These are phyloP conservation scores for Nasonia vitripennis DNA, from an alignment of 1,140 invertebrate genomes.

Conservation along the genomic window DNA sequence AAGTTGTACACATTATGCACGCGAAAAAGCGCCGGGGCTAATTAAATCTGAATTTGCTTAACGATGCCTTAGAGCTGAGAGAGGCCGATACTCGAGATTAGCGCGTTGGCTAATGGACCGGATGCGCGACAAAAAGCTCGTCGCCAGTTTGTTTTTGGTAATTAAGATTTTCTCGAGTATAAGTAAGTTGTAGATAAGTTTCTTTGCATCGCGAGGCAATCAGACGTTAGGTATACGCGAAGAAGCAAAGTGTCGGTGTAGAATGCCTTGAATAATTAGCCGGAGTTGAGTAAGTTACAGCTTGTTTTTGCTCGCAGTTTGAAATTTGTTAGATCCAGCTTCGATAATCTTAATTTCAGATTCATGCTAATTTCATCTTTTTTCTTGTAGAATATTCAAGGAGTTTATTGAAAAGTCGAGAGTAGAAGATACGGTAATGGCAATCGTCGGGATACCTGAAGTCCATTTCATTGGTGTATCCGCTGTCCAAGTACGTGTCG, in stretches of 20 bases:
- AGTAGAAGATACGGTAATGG: not conserved
- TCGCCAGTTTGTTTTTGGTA: slow-evolving; percentile 25
- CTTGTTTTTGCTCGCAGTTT: not conserved
- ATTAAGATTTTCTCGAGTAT: slow-evolving; percentile 15
- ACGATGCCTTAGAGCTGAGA: not conserved
- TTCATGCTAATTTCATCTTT: too few relatives aligned
- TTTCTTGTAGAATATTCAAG: too few relatives aligned
- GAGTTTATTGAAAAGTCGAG: not conserved
- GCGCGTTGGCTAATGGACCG: not conserved
- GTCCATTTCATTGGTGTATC: slow-evolving; percentile 86
- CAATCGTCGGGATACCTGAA: slow-evolving; percentile 78
- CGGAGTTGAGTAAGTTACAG: not conserved
- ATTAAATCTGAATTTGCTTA: slow-evolving; percentile 13
- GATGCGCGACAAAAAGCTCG: slow-evolving; percentile 17
- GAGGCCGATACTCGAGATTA: not conserved
- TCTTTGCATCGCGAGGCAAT: not conserved
- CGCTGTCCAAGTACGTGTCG: slow-evolving; percentile 84
- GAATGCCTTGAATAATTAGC: not conserved
- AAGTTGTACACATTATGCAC: not conserved
- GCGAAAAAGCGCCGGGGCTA: slow-evolving; percentile 22
- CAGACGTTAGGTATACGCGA: not conserved
- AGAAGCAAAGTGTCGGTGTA: not conserved
- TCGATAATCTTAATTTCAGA: not conserved
- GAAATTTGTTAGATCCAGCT: not conserved
- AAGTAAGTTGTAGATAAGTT: not conserved